These are phyloP conservation scores for Synergus umbraculus DNA, from an alignment of 2,888 invertebrate species.

Conservation along the genomic window DNA sequence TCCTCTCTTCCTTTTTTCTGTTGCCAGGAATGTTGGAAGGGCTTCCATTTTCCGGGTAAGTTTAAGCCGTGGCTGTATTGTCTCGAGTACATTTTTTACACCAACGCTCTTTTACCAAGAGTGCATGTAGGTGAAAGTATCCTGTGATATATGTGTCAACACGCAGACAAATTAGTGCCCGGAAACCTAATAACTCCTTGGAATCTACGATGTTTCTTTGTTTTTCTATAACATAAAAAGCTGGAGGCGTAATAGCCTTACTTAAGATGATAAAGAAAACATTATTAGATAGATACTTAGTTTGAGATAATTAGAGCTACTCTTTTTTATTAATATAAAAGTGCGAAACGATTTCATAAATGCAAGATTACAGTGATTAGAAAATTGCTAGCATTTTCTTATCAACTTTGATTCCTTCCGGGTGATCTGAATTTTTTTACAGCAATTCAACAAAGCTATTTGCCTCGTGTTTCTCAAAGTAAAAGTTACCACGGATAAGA, in stretches of 20 bases:
- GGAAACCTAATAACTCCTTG: neutral
- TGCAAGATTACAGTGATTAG: no score
- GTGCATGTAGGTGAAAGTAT: constrained; percentile 14
- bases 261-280: neutral
- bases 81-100: constrained; percentile 37
- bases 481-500: constrained; percentile 40
- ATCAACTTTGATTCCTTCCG: constrained; percentile 3
- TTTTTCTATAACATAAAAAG: neutral
- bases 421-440: constrained; percentile 18
- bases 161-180: constrained; percentile 17
- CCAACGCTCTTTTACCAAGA: neutral
- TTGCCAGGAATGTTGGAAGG: constrained; percentile 40
- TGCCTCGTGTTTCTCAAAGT: constrained; percentile 30
- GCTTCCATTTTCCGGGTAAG: constrained; percentile 53
- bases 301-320: no score
- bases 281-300: no score
- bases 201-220: neutral
- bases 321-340: neutral
- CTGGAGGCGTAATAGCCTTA: neutral
- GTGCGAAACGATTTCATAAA: neutral
- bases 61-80: constrained; percentile 44
- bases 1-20: constrained; percentile 14
- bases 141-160: constrained; percentile 25
- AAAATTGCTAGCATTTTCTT: neutral
- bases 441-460: constrained; percentile 13